Evolutionary conservation across 2,888 invertebrate species (phyloP), one percentile per base, ranked within the genome.

Genomic region (Beris morrisii): DNA sequence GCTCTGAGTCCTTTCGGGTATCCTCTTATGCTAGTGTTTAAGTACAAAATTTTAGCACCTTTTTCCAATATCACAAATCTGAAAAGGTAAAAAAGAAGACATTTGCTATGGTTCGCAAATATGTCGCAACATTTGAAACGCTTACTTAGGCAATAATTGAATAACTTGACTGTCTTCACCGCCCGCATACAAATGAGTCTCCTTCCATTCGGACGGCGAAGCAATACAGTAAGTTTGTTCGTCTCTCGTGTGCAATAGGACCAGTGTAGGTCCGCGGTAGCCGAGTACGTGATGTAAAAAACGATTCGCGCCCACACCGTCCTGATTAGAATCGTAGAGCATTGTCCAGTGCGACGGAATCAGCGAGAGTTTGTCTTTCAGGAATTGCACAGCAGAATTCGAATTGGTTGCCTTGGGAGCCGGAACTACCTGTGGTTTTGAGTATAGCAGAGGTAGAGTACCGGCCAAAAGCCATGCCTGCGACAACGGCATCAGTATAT

Each of bases 241-340:
- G 52, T 84, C 83, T 68, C 78, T 74, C 3, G 84, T 85, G 67
- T 85, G 82, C n/a, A 88, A 71, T 67, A 89, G 76, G 68, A 86
- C 83, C 66, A 89, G 75, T 0, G 88, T 88, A 0, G 89, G 88
- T 0, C 89, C 89, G 61, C 87, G 75, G 70, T 81, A 81, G 5
- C 81, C 81, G 22, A 93, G 84, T 4, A 95, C 91, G 82, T 95
- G 95, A 76, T 94, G 92, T 73, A 92, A 82, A 81, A 95, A 95
- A 72, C 93, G 85, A 83, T 95, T 95, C 65, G 90, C 86, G 31
- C 94, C 95, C n/a, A 90, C 82, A 0, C 95, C 96, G 81, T 94
- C 92, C 68, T 91, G 88, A 73, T 88, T 86, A 65, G 93, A 91
- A 74, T 89, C 87, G 82, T 95, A 96, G 61, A 96, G 82, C 69